Evolutionary conservation across 1,140 invertebrate species (phyloP), one percentile per base, ranked within the genome.

Genomic region (Macrosteles quadrilineatus): DNA sequence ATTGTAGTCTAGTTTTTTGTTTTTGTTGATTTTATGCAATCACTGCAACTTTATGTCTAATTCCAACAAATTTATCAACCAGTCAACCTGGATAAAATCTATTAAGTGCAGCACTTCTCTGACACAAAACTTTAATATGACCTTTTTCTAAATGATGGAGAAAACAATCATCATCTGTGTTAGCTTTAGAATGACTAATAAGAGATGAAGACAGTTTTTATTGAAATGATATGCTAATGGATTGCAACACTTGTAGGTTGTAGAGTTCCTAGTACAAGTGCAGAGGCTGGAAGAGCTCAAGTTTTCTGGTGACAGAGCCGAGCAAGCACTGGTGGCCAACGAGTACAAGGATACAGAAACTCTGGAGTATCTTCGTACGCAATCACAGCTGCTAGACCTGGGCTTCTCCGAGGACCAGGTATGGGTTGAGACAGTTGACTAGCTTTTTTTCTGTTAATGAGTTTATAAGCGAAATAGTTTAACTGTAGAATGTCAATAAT

Each of bases 341-440:
- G 75, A 80, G 63, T 83, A 83, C 50, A 81, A 86, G 76, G 78
- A 82, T 69, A 77, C 82, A 1, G 80, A 82, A 73, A 83, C 84
- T 2, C 81, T 82, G 74, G 74, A 77, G 27, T 87, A 86, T 76
- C 78, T 87, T 53, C 76, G 84, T 72, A 81, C 83, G 75, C 77
- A 85, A 71, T 85, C 86, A 53, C 91, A 93, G 75, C 82, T 96
- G 40, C 86, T 89, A 80, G 91, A 93, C 78, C 83, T 96, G 43
- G 93, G 93, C 23, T 96, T 96, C 79, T 81, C 88, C 0, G 90
- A 94, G 82, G 85, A 87, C 30, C 84, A 87, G 75, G 55, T 59
- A 27, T 14, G 9, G 9, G 17, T 43, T 17, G 17, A 43, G 17
- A 17, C 36, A 43, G 9, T 43, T 11, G 36, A 43, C 17, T 11